phyloP scores from a whole-genome alignment of 2,888 invertebrate species.

The Nebria salina region DNA sequence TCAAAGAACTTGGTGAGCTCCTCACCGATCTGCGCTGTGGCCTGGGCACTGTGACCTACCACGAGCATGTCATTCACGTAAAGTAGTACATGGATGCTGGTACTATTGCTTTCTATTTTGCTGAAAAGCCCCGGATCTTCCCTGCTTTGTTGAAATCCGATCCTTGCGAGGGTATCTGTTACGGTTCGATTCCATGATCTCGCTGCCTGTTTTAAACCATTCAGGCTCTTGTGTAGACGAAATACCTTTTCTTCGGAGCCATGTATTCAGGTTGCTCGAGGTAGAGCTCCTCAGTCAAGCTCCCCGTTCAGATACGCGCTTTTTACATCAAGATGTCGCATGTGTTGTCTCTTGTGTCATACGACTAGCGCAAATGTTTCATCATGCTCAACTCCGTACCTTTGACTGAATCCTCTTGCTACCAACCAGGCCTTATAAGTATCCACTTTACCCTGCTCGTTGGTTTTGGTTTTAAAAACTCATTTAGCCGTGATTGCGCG shows the following conservation, averaged over 20 bases:
- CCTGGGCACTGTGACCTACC: too few species aligned
- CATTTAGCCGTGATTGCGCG: conserved; percentile 49
- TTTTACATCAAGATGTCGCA: conserved; percentile 31
- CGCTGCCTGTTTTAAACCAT: too few species aligned
- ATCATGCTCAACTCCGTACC: conserved; percentile 50
- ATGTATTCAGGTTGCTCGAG: too few species aligned
- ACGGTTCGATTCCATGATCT: too few species aligned
- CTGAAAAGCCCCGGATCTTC: conserved; percentile 15
- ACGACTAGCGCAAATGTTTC: conserved; percentile 52
- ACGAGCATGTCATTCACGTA: too few species aligned
- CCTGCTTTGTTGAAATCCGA: conserved; percentile 19
- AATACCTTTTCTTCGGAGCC: too few species aligned
- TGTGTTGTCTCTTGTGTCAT: conserved; percentile 34
- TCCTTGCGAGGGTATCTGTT: too few species aligned
- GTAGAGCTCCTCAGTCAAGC: too few species aligned
- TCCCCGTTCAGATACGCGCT: too few species aligned
- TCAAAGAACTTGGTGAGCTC: neutral
- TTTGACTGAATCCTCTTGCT: conserved; percentile 51
- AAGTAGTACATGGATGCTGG: conserved; percentile 14
- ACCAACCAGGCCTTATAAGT: conserved; percentile 48
- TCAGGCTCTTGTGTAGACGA: too few species aligned
- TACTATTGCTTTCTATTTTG: neutral
- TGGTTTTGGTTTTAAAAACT: conserved; percentile 49
- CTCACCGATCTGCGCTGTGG: neutral
- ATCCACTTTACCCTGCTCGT: conserved; percentile 47